Evolutionary conservation across 1,140 invertebrate genomes (phyloP).

Genomic region (Matsumurasca onukii): DNA sequence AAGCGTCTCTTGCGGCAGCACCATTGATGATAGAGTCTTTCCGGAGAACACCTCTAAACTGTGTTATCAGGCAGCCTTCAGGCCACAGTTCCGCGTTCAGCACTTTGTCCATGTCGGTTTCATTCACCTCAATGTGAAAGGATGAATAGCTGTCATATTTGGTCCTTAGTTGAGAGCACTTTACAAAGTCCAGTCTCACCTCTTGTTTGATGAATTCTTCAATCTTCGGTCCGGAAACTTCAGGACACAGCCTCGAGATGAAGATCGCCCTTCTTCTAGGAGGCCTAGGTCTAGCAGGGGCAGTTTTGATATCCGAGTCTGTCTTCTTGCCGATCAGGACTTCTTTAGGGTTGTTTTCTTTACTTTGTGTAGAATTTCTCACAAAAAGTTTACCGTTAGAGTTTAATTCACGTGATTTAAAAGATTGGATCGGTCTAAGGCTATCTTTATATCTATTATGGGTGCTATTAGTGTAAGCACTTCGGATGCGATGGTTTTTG

Average conservation of each 20-base stretch:
- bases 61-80: background rate
- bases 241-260: background rate
- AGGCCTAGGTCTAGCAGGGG: background rate
- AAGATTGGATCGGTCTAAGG: no score
- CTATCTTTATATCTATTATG: no score
- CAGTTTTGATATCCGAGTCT: background rate
- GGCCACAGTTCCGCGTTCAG: background rate
- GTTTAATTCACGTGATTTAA: no score
- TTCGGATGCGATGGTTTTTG: no score
- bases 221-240: background rate
- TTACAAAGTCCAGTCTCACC: background rate
- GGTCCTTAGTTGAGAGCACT: background rate
- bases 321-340: background rate
- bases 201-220: background rate
- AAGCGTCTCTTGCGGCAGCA: background rate
- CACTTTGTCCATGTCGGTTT: background rate
- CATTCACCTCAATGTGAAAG: background rate
- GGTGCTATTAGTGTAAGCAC: no score
- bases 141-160: background rate
- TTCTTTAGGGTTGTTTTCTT: background rate
- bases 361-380: no score
- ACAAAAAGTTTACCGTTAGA: no score
- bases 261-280: background rate
- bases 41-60: background rate
- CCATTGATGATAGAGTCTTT: background rate